A percentile compares a stretch with the other conserved stretches of the same genome.
phyloP scores from a whole-genome alignment of 2,888 invertebrate genomes.

The Temnothorax rugatulus region DNA sequence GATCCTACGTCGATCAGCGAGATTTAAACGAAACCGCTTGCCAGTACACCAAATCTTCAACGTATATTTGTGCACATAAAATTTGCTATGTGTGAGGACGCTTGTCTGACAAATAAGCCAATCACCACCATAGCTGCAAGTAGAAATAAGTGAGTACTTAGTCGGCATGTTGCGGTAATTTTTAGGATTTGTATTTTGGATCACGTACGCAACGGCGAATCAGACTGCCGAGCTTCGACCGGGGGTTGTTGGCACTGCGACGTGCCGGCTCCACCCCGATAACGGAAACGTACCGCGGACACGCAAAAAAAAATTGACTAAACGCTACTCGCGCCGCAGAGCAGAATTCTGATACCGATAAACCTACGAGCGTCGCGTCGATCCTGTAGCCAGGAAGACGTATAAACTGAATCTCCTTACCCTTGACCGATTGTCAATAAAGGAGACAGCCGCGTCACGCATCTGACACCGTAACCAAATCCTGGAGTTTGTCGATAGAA shows the following conservation, averaged over 20 bases:
- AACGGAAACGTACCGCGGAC: conserved; percentile 4
- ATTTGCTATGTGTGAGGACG: background rate
- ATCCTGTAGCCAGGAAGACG: too few relatives aligned
- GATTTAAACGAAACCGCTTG: background rate
- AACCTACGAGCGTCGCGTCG: background rate
- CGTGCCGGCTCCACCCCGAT: conserved; percentile 37
- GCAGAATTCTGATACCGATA: background rate
- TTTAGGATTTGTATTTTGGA: conserved; percentile 60
- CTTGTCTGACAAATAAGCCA: conserved; percentile 61
- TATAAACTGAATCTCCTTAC: conserved; percentile 1
- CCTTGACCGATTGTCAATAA: conserved; percentile 52
- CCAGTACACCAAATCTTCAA: background rate
- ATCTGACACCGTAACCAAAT: conserved; percentile 68
- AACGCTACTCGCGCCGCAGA: background rate
- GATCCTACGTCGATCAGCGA: background rate
- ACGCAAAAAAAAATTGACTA: background rate
- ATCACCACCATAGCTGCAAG: conserved; percentile 8
- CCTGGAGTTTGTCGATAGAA: conserved; percentile 66
- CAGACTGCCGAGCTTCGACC: conserved; percentile 48
- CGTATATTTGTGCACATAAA: background rate
- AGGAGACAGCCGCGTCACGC: conserved; percentile 52
- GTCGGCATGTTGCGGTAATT: conserved; percentile 56
- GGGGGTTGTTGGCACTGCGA: conserved; percentile 71
- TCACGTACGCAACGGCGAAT: conserved; percentile 56
- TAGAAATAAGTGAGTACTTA: conserved; percentile 60